Percentiles rank a stretch among this genome's conserved stretches.
Conservation (phyloP, 2,113 vertebrate species). For the Pseudorasbora parva region DNA sequence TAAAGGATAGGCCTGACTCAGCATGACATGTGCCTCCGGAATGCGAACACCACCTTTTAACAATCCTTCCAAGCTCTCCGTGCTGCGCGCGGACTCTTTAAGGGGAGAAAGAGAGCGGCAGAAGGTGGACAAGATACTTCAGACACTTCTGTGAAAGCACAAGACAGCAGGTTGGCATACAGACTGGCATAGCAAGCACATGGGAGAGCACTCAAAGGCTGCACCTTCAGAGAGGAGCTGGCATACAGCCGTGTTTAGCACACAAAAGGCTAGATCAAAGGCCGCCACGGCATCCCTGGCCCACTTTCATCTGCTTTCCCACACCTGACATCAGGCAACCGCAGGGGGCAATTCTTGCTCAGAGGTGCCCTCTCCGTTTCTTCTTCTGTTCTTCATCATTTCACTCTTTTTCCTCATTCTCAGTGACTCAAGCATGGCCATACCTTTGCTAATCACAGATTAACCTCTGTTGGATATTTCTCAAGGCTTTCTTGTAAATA, state of each 20-base stretch:
- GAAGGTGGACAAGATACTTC: slow-evolving; percentile 33
- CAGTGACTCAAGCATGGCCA: slow-evolving; percentile 6
- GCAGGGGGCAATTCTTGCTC: slow-evolving; percentile 64
- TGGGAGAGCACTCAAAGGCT: slow-evolving; percentile 75
- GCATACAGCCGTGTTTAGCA: slow-evolving; percentile 76
- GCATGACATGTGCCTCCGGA: slow-evolving; percentile 60
- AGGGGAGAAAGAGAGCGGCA: slow-evolving; percentile 35
- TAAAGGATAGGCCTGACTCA: slow-evolving; percentile 63
- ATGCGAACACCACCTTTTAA: slow-evolving; percentile 67
- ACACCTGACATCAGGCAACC: slow-evolving; percentile 77
- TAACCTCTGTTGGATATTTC: slow-evolving; percentile 26
- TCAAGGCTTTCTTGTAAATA: slow-evolving; percentile 10
- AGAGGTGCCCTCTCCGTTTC: slow-evolving; percentile 26
- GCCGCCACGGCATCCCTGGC: slow-evolving; percentile 72
- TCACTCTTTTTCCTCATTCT: background rate
- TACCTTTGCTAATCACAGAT: slow-evolving; percentile 20
- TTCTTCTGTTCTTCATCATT: slow-evolving; percentile 11
- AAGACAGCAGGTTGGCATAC: slow-evolving; percentile 68
- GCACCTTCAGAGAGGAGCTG: slow-evolving; percentile 75
- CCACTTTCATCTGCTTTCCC: slow-evolving; percentile 80
- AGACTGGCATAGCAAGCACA: slow-evolving; percentile 65
- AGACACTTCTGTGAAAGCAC: slow-evolving; percentile 40
- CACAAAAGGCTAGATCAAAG: slow-evolving; percentile 81
- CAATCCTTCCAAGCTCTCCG: slow-evolving; percentile 54
- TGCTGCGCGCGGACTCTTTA: slow-evolving; percentile 31